Conservation (phyloP, 1,140 invertebrate species). For the Pentalonia nigronervosa region DNA sequence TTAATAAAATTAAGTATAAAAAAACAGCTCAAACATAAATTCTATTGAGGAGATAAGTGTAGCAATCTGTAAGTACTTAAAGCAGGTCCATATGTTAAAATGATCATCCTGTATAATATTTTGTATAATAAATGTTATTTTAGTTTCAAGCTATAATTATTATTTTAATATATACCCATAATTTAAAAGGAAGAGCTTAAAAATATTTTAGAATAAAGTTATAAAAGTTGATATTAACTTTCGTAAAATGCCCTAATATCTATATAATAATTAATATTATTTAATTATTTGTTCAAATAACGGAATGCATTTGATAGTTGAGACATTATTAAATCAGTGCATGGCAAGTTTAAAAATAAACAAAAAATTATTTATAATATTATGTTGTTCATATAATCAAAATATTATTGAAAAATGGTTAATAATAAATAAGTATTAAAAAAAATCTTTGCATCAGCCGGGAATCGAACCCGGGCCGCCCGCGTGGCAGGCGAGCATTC, state of each 20-base stretch:
- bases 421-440: too few relatives aligned
- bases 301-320: too few relatives aligned
- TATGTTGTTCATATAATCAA: too few relatives aligned
- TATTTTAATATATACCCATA: not conserved
- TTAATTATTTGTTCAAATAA: too few relatives aligned
- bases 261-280: too few relatives aligned
- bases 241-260: too few relatives aligned
- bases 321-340: too few relatives aligned
- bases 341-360: too few relatives aligned
- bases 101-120: not conserved
- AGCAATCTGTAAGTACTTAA: not conserved
- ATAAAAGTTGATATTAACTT: too few relatives aligned
- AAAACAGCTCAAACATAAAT: not conserved
- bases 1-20: not conserved
- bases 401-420: too few relatives aligned
- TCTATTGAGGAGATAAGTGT: not conserved
- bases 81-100: not conserved
- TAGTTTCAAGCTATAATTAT: not conserved
- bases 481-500: slow-evolving; percentile 93
- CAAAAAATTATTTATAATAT: too few relatives aligned
- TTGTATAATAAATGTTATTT: not conserved
- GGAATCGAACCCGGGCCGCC: slow-evolving; percentile 91
- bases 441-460: slow-evolving; percentile 71
- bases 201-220: not conserved
- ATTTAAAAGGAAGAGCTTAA: not conserved